Percentiles rank a stretch among this genome's conserved stretches.
Evolutionary conservation across 2,113 vertebrate species (phyloP).

Genomic region (Phrynosoma blainvillii): DNA sequence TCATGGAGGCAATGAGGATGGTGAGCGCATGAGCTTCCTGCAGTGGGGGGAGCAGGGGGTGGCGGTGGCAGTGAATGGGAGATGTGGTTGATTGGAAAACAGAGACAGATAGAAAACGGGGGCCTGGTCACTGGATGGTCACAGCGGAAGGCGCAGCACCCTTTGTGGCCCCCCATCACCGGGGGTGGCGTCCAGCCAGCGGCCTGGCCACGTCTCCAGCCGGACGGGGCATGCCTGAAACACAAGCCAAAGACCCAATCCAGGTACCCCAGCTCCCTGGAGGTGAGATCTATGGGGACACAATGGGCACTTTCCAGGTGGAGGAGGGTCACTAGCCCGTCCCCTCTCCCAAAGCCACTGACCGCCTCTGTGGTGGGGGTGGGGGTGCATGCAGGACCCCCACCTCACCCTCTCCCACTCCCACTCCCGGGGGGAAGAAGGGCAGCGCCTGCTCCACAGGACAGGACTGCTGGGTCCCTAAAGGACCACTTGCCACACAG

Average conservation of each 20-base stretch:
- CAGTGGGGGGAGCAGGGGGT: too few species aligned
- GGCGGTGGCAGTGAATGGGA: neutral
- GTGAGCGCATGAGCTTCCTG: neutral
- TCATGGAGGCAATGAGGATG: neutral
- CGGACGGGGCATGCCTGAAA: too few species aligned
- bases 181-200: neutral
- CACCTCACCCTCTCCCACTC: too few species aligned
- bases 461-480: too few species aligned
- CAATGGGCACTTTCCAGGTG: too few species aligned
- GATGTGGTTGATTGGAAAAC: neutral
- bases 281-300: too few species aligned
- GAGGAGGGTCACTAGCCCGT: neutral
- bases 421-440: too few species aligned
- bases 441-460: too few species aligned
- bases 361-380: too few species aligned
- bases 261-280: neutral
- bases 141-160: neutral
- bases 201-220: neutral
- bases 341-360: neutral
- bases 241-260: too few species aligned
- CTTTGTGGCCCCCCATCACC: neutral
- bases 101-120: neutral
- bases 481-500: too few species aligned
- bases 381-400: too few species aligned
- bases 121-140: neutral